Evolutionary conservation across 2,797 vertebrate species (phyloP).

Genomic region (Notolabrus celidotus): DNA sequence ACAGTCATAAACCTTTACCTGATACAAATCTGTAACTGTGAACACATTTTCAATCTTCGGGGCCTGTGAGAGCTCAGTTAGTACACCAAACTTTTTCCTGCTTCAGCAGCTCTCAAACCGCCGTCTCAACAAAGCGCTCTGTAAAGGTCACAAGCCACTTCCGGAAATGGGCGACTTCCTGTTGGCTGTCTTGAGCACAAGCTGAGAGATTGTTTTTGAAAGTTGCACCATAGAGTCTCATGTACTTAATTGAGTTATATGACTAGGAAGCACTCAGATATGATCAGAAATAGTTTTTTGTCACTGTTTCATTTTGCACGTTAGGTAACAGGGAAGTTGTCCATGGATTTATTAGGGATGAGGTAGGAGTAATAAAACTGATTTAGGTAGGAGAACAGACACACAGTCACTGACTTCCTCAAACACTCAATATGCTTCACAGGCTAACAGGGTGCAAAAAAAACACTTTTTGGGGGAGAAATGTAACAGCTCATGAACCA

Average conservation of each 20-base stretch:
- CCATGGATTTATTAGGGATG: too few species aligned
- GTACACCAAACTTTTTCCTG: conserved; percentile 3
- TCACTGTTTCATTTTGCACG: neutral
- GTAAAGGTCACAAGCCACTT: conserved; percentile 86
- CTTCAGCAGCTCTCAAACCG: conserved; percentile 49
- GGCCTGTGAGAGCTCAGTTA: neutral
- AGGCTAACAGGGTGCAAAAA: neutral
- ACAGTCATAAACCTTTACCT: neutral
- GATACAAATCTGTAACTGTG: neutral
- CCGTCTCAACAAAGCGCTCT: conserved; percentile 63
- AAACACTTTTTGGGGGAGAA: neutral
- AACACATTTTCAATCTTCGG: neutral
- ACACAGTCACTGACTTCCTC: conserved; percentile 39
- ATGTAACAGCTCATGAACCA: conserved; percentile 28
- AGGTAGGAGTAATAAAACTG: too few species aligned
- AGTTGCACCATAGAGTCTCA: conserved; percentile 17
- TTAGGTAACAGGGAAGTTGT: neutral
- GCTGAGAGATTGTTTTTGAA: conserved; percentile 47
- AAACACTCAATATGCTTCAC: conserved; percentile 22
- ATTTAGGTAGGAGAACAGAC: neutral
- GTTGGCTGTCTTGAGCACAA: conserved; percentile 62
- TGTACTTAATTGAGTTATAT: neutral
- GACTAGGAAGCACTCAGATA: neutral
- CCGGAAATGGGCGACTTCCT: conserved; percentile 85
- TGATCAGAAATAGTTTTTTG: neutral